These are phyloP conservation scores for Balaeniceps rex DNA, from an alignment of 2,113 vertebrate species.

Conservation along the genomic window DNA sequence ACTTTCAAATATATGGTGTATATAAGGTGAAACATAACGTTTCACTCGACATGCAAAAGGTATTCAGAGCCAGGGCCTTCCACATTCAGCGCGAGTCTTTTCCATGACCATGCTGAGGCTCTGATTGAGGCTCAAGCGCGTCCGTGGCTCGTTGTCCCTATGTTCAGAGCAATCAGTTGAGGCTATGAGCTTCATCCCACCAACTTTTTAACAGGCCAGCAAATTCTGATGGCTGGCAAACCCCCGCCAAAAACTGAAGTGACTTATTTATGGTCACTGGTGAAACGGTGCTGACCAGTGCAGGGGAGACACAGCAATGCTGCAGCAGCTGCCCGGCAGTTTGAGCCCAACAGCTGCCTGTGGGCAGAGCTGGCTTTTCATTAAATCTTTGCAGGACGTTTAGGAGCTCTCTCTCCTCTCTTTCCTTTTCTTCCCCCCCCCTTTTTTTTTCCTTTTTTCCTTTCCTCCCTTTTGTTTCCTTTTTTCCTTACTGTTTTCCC, in stretches of 20 bases:
- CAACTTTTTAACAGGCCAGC: not conserved
- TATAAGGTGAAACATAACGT: rapidly evolving
- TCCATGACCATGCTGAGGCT: not conserved
- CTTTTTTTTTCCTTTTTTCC: too few relatives aligned
- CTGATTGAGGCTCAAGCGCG: not conserved
- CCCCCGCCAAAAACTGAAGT: not conserved
- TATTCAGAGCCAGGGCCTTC: not conserved
- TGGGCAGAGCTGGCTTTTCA: not conserved
- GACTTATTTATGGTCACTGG: not conserved
- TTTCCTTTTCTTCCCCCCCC: too few relatives aligned
- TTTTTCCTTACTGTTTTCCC: too few relatives aligned
- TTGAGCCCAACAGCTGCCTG: not conserved
- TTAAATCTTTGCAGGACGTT: too few relatives aligned
- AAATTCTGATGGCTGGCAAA: not conserved
- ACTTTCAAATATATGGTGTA: not conserved
- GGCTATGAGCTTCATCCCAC: not conserved
- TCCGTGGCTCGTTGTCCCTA: not conserved
- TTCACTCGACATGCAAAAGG: not conserved
- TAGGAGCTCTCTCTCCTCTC: not conserved
- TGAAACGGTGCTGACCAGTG: rapidly evolving
- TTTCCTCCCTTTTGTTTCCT: too few relatives aligned
- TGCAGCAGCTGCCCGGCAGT: not conserved
- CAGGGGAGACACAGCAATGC: rapidly evolving
- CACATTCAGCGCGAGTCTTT: not conserved
- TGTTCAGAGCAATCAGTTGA: not conserved